phyloP scores from a whole-genome alignment of 2,888 invertebrate genomes.

The Watsonalla binaria region DNA sequence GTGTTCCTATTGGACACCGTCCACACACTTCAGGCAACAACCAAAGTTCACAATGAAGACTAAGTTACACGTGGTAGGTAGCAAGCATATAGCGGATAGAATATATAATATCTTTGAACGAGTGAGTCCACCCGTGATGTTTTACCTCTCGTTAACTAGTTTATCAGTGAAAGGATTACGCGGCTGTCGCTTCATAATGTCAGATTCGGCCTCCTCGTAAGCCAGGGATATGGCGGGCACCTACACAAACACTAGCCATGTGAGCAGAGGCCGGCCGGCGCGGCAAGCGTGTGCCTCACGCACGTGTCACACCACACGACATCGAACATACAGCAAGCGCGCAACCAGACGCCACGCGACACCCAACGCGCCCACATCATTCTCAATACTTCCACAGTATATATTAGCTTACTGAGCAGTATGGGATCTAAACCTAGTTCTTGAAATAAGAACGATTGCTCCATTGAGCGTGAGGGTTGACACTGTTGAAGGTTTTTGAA shows the following conservation, averaged over 20 bases:
- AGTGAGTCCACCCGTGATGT: conserved; percentile 60
- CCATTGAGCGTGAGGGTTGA: too few relatives aligned
- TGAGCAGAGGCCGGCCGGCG: conserved; percentile 45
- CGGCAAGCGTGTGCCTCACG: conserved; percentile 20
- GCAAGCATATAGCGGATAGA: conserved; percentile 76
- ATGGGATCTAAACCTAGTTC: too few relatives aligned
- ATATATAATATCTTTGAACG: conserved; percentile 62
- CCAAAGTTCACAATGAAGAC: conserved; percentile 69
- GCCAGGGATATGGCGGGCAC: conserved; percentile 99
- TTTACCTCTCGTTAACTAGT: conserved; percentile 98
- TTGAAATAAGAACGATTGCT: too few relatives aligned
- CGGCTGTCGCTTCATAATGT: conserved; percentile 99
- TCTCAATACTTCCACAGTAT: conserved; percentile 1
- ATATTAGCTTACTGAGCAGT: not conserved
- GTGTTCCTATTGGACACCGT: conserved; percentile 52
- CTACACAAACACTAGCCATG: conserved; percentile 82
- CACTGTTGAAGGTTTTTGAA: too few relatives aligned
- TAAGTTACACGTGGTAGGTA: conserved; percentile 70
- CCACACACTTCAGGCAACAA: conserved; percentile 71
- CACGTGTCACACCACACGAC: conserved; percentile 49
- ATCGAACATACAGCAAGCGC: conserved; percentile 62
- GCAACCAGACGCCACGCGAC: conserved; percentile 31
- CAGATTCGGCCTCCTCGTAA: conserved; percentile 98
- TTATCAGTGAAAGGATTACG: conserved; percentile 98
- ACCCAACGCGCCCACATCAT: conserved; percentile 1